Evolutionary conservation across 1,140 invertebrate genomes (phyloP).

Genomic region (Papilio polytes): DNA sequence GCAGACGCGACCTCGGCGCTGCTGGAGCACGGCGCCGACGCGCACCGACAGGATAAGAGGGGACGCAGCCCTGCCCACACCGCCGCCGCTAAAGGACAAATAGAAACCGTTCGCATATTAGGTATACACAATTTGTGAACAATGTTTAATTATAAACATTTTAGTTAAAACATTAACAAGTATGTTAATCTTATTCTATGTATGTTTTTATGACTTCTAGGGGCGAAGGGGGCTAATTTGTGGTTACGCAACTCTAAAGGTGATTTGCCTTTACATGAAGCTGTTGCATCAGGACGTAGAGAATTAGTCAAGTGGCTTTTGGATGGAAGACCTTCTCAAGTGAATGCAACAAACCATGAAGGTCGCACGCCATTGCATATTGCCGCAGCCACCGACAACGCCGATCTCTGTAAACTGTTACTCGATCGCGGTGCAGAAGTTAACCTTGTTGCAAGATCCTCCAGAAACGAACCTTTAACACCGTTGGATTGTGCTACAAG

Average conservation of each 20-base stretch:
- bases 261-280: conserved; percentile 97
- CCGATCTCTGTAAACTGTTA: conserved; percentile 96
- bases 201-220: conserved; percentile 72
- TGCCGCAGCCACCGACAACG: conserved; percentile 96
- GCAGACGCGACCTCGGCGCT: conserved; percentile 96
- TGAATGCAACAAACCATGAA: conserved; percentile 96
- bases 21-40: conserved; percentile 94
- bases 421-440: conserved; percentile 92
- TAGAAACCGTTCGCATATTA: conserved; percentile 85
- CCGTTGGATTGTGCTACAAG: conserved; percentile 95
- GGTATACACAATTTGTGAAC: conserved; percentile 57
- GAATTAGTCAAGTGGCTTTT: conserved; percentile 95
- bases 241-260: conserved; percentile 96
- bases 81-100: conserved; percentile 97
- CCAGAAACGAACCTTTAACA: conserved; percentile 92
- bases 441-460: conserved; percentile 92
- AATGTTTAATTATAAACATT: not conserved
- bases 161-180: too few species aligned
- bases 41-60: conserved; percentile 96
- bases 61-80: conserved; percentile 93
- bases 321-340: conserved; percentile 90
- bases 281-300: conserved; percentile 94
- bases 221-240: conserved; percentile 93
- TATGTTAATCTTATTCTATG: too few species aligned
- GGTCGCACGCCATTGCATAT: conserved; percentile 97